These are phyloP conservation scores for Megalops cyprinoides DNA, from an alignment of 2,797 vertebrate genomes.

Conservation along the genomic window DNA sequence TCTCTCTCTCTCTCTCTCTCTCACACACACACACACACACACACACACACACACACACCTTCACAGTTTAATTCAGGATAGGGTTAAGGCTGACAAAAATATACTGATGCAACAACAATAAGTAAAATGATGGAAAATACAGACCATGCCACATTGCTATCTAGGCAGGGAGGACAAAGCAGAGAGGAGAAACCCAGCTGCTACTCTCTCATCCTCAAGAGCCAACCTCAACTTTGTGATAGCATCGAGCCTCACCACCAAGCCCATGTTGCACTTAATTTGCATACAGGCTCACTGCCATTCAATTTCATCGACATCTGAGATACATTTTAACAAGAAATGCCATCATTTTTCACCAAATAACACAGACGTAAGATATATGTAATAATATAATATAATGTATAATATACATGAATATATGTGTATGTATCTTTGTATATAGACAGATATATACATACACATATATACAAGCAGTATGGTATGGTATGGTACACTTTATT, in stretches of 20 bases:
- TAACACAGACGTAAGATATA: no score
- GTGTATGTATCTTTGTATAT: not conserved
- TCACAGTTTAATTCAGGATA: not conserved
- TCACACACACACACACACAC: not conserved
- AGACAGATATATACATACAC: not conserved
- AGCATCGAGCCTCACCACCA: no score
- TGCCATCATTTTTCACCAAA: no score
- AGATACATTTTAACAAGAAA: no score
- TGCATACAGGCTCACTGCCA: no score
- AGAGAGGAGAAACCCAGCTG: no score
- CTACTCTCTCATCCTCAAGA: no score
- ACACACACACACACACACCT: not conserved
- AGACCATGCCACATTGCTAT: not conserved
- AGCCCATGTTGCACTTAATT: no score
- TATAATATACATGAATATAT: not conserved
- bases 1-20: no score
- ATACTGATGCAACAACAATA: not conserved
- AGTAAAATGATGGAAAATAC: not conserved
- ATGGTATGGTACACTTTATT: no score
- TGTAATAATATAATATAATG: no score
- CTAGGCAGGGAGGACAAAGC: not conserved
- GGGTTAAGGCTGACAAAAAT: not conserved
- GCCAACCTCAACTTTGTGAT: not conserved
- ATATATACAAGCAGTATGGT: not conserved
- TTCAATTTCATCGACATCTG: no score